phyloP scores from a whole-genome alignment of 2,113 vertebrate species.

The Fulmarus glacialis region DNA sequence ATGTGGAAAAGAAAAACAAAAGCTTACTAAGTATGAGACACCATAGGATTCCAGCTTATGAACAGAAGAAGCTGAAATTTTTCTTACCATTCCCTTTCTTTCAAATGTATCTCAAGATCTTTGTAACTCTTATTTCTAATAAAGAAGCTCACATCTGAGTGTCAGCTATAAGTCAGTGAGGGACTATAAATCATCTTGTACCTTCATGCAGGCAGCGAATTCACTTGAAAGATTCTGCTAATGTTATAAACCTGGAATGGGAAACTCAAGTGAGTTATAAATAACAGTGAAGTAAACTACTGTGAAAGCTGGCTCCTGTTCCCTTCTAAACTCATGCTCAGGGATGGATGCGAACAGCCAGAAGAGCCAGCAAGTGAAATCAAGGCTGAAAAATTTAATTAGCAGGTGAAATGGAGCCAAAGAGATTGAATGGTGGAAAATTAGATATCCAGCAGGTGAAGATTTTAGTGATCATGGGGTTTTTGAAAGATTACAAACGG shows the following conservation, averaged over 20 bases:
- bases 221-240: background rate
- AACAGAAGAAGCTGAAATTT: background rate
- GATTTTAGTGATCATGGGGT: background rate
- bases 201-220: background rate
- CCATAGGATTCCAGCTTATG: background rate
- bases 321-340: background rate
- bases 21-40: background rate
- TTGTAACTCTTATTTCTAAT: background rate
- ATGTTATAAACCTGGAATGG: background rate
- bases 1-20: background rate
- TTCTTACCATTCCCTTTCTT: background rate
- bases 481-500: background rate
- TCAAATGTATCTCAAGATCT: background rate
- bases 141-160: background rate
- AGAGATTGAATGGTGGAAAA: background rate
- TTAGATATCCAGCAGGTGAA: background rate
- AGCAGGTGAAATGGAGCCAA: background rate
- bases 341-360: background rate
- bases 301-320: background rate
- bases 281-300: background rate
- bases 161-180: background rate
- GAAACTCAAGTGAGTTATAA: background rate
- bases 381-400: constrained; percentile 9
- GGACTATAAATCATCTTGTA: background rate
- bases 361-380: background rate